phyloP scores from a whole-genome alignment of 2,888 invertebrate genomes.

The Eristalinus sepulchralis region DNA sequence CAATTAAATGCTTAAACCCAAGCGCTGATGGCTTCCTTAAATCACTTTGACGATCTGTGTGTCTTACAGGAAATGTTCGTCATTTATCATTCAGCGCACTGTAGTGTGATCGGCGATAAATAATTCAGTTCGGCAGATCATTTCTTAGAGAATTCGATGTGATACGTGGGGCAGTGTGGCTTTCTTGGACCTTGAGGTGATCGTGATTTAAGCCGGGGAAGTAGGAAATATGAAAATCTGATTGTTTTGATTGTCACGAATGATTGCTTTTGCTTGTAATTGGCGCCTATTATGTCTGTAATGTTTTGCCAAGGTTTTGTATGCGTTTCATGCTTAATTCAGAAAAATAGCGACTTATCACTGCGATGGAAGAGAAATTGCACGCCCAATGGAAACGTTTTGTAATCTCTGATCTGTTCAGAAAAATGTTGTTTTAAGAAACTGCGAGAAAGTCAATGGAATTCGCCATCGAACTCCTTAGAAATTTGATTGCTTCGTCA shows the following conservation, averaged over 20 bases:
- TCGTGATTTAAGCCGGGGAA: background rate
- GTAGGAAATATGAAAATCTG: background rate
- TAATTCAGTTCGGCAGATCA: background rate
- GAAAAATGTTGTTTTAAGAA: too few relatives aligned
- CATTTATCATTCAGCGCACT: background rate
- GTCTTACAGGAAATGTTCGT: background rate
- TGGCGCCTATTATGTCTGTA: background rate
- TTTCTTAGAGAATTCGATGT: background rate
- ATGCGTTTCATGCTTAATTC: background rate
- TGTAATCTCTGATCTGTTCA: too few relatives aligned
- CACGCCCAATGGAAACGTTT: too few relatives aligned
- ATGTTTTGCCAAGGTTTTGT: background rate
- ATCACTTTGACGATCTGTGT: constrained; percentile 1
- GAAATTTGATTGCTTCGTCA: too few relatives aligned
- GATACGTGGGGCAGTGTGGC: background rate
- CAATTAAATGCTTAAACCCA: constrained; percentile 53
- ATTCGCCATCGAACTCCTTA: too few relatives aligned
- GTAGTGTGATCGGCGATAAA: background rate
- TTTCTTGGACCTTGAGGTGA: background rate
- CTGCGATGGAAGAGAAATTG: too few relatives aligned
- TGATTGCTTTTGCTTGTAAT: background rate
- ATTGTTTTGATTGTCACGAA: background rate
- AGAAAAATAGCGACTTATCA: background rate
- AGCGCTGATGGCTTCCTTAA: constrained; percentile 46
- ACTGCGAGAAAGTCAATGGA: too few relatives aligned